These are phyloP conservation scores for Drosophila parvula DNA, from an alignment of 1,140 invertebrate species.

Conservation along the genomic window DNA sequence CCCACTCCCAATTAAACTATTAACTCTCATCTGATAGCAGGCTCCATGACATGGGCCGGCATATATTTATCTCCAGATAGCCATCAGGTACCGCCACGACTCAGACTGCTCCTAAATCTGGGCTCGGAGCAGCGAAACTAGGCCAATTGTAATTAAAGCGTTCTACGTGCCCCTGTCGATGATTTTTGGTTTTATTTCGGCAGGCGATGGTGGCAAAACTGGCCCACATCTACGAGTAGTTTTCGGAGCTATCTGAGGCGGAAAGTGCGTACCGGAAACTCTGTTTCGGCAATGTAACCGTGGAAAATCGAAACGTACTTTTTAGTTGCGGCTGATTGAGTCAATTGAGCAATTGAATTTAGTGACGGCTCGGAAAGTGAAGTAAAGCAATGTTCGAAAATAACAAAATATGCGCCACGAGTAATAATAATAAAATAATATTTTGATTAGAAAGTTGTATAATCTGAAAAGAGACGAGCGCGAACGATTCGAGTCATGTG, in stretches of 20 bases:
- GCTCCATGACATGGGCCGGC: constrained; percentile 39
- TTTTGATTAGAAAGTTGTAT: constrained; percentile 82
- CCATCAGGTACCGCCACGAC: constrained; percentile 28
- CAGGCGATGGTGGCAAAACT: constrained; percentile 18
- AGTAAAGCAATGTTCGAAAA: constrained; percentile 33
- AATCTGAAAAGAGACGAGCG: constrained; percentile 56
- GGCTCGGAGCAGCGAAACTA: constrained; percentile 48
- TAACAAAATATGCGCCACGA: constrained; percentile 35
- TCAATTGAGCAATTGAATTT: constrained; percentile 65
- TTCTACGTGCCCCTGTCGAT: constrained; percentile 69
- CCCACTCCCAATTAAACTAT: constrained; percentile 75
- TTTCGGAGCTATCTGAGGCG: constrained; percentile 5
- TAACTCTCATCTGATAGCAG: constrained; percentile 70
- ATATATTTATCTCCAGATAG: constrained; percentile 34
- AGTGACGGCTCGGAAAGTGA: constrained; percentile 55
- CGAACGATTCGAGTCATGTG: constrained; percentile 64
- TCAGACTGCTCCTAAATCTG: constrained; percentile 33
- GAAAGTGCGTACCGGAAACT: constrained; percentile 46
- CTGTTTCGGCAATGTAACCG: constrained; percentile 19
- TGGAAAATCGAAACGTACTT: constrained; percentile 27
- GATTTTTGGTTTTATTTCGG: constrained; percentile 30
- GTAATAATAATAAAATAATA: constrained; percentile 70
- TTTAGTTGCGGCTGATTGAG: constrained; percentile 51
- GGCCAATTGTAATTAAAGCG: constrained; percentile 78
- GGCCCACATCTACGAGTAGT: constrained; percentile 45